A percentile compares a stretch with the other conserved stretches of the same genome.
Evolutionary conservation across 1,140 invertebrate genomes (phyloP).

Genomic region (Coelopa frigida): DNA sequence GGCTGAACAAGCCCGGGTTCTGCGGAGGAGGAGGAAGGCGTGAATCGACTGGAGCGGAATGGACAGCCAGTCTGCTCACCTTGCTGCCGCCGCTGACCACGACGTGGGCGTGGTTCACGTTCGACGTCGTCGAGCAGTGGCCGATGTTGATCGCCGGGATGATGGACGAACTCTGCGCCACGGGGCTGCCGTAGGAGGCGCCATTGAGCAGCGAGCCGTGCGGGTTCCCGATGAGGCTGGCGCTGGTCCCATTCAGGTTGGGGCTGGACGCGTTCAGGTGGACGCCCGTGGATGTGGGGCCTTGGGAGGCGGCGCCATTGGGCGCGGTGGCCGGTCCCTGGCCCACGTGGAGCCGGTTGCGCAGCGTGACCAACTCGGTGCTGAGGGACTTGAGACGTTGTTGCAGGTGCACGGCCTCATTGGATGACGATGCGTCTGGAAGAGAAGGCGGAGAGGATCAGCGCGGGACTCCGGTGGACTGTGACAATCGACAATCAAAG

Average conservation of each 20-base stretch:
- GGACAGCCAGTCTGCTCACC: not conserved
- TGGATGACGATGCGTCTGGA: constrained; percentile 85
- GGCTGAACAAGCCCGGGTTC: constrained; percentile 24
- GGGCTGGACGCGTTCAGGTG: constrained; percentile 37
- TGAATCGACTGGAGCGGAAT: not conserved
- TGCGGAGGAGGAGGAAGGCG: not conserved
- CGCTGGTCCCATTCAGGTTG: constrained; percentile 19
- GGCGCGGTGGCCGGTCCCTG: constrained; percentile 43
- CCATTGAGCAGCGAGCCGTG: constrained; percentile 3
- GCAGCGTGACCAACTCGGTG: constrained; percentile 80
- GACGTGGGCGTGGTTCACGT: not conserved
- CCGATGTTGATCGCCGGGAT: not conserved
- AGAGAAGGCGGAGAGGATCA: constrained; percentile 21
- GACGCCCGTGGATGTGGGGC: constrained; percentile 12
- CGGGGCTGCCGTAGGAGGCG: constrained; percentile 4
- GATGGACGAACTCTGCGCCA: constrained; percentile 8
- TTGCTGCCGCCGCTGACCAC: not conserved
- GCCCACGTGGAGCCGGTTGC: constrained; percentile 74
- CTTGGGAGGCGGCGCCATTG: constrained; percentile 8
- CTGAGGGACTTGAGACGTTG: constrained; percentile 80
- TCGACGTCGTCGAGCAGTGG: not conserved
- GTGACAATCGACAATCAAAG: too few relatives aligned
- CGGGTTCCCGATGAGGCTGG: constrained; percentile 5
- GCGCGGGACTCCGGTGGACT: too few relatives aligned
- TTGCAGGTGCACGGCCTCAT: constrained; percentile 86